These are phyloP conservation scores for Vultur gryphus DNA, from an alignment of 2,797 vertebrate species.

Conservation along the genomic window DNA sequence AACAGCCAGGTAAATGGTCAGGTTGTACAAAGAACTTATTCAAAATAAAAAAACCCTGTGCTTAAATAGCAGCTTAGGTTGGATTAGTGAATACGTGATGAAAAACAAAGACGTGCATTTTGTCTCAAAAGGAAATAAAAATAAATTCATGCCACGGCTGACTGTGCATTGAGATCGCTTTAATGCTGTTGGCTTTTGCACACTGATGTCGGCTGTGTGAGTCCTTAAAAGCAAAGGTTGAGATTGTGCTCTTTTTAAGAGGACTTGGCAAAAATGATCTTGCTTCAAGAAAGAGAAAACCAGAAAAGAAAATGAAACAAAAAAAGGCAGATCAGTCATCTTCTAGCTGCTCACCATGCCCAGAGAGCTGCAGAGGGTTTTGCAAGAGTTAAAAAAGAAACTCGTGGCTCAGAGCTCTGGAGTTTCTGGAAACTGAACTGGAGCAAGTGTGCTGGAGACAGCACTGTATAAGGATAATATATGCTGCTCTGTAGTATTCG, in stretches of 20 bases:
- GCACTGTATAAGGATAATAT: background rate
- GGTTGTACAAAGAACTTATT: conserved; percentile 37
- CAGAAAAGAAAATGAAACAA: background rate
- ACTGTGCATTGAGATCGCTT: background rate
- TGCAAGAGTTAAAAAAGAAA: background rate
- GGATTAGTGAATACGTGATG: background rate
- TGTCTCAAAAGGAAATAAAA: conserved; percentile 30
- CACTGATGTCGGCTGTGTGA: background rate
- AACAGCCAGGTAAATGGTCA: background rate
- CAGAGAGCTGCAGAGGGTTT: background rate
- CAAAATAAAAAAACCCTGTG: background rate
- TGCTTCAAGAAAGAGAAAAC: background rate
- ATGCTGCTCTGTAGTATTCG: background rate
- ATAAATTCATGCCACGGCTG: background rate
- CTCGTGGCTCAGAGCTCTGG: background rate
- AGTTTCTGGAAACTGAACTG: background rate
- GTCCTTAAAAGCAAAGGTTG: background rate
- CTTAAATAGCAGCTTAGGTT: background rate
- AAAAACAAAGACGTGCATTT: conserved; percentile 34
- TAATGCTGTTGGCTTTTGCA: background rate
- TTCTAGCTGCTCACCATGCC: fast-evolving
- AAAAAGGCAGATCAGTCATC: background rate
- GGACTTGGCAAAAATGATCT: background rate
- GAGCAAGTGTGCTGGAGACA: background rate
- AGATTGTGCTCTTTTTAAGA: background rate